Base-by-base conservation (phyloP, 2,113 vertebrate species). In the Sinosuthora webbiana region DNA sequence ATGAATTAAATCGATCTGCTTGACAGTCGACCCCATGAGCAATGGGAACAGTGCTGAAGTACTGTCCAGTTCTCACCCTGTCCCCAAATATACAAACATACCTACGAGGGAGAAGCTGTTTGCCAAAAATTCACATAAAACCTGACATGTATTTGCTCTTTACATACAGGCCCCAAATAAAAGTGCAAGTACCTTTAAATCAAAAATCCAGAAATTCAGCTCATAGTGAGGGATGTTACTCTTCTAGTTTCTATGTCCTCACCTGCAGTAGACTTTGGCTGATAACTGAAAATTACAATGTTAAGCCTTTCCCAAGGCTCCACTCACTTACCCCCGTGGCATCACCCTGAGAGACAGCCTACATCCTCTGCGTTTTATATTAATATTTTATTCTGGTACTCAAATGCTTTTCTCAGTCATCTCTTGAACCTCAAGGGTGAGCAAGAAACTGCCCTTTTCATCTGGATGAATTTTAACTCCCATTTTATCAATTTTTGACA, bases 241-340 rank as follows among this genome's bases (percentile, higher is more conserved):
- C 5, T 49, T 91, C 8, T 10, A 9, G 21, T 31, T 79, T 75
- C 44, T 62, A 4, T 30, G 37, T 49, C 22, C 12, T 68, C 10
- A 20, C 16, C 56, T 68, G 69, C n/a, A 22, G 24, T 2, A 44
- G 35, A 12, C 25, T 93, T 47, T 2, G 6, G 53, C 68, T 64
- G 49, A 28, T 62, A 53, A 76, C 25, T 65, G 16, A 85, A 42
- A 75, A 39, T 80, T 11, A 57, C 14, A 44, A 8, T 1, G 3
- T 37, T 31, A 50, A 87, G 49, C 39, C 23, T 41, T 78, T 82
- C 17, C n/a, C 39, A 56, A 21, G 25, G 50, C 45, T 79, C 41
- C 0, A 1, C 24, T 81, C 1, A 0, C 68, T 67, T 73, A 28
- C 33, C 12, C 10, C 15, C 1, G 1, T 71, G 52, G 31, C 60